Evolutionary conservation across 2,113 vertebrate genomes (phyloP).

Genomic region (Paramormyrops kingsleyae): DNA sequence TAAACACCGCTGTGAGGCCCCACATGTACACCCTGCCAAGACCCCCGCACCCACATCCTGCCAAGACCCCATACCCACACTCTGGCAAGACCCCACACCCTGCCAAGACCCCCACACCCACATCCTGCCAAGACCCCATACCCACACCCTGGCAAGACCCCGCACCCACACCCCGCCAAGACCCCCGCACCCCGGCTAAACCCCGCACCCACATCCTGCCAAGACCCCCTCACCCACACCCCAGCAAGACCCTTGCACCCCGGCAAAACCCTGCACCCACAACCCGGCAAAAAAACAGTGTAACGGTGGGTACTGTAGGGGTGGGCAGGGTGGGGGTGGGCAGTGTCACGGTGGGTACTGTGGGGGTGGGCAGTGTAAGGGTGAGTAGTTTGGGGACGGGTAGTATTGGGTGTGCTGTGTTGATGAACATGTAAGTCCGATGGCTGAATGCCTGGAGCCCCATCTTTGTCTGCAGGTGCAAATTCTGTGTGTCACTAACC

Average conservation of each 20-base stretch:
- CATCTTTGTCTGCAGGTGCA: background rate
- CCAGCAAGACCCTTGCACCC: too few relatives aligned
- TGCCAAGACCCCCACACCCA: background rate
- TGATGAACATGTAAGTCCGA: background rate
- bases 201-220: background rate
- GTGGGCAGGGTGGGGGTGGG: too few relatives aligned
- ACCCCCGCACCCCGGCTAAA: too few relatives aligned
- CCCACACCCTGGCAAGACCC: background rate
- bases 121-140: too few relatives aligned
- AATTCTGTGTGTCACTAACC: background rate
- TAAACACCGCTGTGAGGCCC: background rate
- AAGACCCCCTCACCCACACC: background rate
- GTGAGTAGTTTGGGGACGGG: background rate
- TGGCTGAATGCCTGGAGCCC: background rate
- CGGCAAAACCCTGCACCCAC: background rate
- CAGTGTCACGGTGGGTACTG: too few relatives aligned
- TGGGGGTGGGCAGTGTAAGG: background rate
- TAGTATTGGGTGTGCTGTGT: background rate
- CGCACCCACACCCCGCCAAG: too few relatives aligned
- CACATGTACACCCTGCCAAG: background rate
- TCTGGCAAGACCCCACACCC: background rate
- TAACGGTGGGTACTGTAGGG: too few relatives aligned
- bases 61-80: background rate
- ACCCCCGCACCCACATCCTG: background rate
- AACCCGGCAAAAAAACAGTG: too few relatives aligned